These are phyloP conservation scores for Xyrauchen texanus DNA, from an alignment of 2,113 vertebrate genomes.

Conservation along the genomic window DNA sequence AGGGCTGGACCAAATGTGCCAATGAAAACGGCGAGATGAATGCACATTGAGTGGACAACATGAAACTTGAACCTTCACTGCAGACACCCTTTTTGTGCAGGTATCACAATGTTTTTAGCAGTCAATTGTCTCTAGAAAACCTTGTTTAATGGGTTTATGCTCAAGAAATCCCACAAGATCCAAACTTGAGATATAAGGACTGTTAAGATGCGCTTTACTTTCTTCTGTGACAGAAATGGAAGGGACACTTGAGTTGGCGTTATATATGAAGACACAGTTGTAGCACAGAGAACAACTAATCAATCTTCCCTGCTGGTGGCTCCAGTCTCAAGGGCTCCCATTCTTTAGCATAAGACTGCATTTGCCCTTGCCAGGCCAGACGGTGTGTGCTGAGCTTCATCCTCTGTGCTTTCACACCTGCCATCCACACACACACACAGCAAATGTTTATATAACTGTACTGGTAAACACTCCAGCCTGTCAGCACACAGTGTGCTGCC, in stretches of 20 bases:
- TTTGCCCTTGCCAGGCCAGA: slow-evolving; percentile 42
- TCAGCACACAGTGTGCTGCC: slow-evolving; percentile 44
- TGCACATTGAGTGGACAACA: not conserved
- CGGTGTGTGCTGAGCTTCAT: slow-evolving; percentile 40
- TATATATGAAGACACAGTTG: slow-evolving; percentile 23
- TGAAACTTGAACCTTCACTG: not conserved
- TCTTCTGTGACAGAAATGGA: not conserved
- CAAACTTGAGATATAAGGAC: slow-evolving; percentile 4
- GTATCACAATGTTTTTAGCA: too few species aligned
- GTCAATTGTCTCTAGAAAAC: too few species aligned
- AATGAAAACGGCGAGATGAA: slow-evolving; percentile 34
- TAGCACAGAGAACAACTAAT: slow-evolving; percentile 37
- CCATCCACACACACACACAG: slow-evolving; percentile 30
- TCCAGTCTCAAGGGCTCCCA: slow-evolving; percentile 29
- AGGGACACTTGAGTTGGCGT: slow-evolving; percentile 7
- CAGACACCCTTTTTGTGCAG: not conserved
- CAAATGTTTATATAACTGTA: slow-evolving; percentile 31
- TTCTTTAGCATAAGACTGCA: slow-evolving; percentile 32
- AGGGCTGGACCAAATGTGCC: slow-evolving; percentile 50
- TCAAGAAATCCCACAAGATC: not conserved
- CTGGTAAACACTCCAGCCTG: slow-evolving; percentile 50
- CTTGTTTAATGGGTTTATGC: too few species aligned
- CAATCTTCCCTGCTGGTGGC: slow-evolving; percentile 45
- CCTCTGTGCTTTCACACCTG: slow-evolving; percentile 41
- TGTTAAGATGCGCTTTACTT: not conserved